A percentile compares a stretch with the other conserved stretches of the same genome.
These are phyloP conservation scores for Callyntrura guangdongensis DNA, from an alignment of 2,888 invertebrate species.

Conservation along the genomic window DNA sequence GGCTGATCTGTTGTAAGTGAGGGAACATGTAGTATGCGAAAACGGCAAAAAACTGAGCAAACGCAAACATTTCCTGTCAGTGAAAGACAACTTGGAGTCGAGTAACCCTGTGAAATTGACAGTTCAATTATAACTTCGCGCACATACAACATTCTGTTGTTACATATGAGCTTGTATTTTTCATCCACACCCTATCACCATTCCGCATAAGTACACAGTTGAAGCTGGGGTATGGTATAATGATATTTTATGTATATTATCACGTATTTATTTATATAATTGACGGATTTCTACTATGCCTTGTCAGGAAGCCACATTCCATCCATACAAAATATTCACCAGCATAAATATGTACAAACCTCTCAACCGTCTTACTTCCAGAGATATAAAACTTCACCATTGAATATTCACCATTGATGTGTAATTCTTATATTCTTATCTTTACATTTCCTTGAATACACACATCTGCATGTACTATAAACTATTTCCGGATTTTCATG, in stretches of 20 bases:
- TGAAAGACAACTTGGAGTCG: slow-evolving; percentile 69
- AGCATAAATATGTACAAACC: not conserved
- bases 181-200: not conserved
- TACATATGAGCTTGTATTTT: not conserved
- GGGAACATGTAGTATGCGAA: slow-evolving; percentile 2
- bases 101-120: slow-evolving; percentile 73
- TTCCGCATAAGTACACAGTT: not conserved
- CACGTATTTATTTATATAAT: too few relatives aligned
- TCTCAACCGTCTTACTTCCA: too few relatives aligned
- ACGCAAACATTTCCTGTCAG: slow-evolving; percentile 59
- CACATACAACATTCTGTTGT: slow-evolving; percentile 11
- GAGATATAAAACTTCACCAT: too few relatives aligned
- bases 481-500: slow-evolving; percentile 25
- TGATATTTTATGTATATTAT: too few relatives aligned
- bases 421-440: too few relatives aligned
- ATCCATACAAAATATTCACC: not conserved
- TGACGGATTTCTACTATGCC: too few relatives aligned
- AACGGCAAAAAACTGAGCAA: not conserved
- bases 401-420: too few relatives aligned
- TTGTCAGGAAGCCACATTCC: too few relatives aligned
- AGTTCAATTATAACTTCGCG: slow-evolving; percentile 77
- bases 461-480: slow-evolving; percentile 39
- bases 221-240: not conserved
- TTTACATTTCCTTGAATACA: not conserved
- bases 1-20: not conserved